phyloP scores from a whole-genome alignment of 2,113 vertebrate genomes.

The Prinia subflava region DNA sequence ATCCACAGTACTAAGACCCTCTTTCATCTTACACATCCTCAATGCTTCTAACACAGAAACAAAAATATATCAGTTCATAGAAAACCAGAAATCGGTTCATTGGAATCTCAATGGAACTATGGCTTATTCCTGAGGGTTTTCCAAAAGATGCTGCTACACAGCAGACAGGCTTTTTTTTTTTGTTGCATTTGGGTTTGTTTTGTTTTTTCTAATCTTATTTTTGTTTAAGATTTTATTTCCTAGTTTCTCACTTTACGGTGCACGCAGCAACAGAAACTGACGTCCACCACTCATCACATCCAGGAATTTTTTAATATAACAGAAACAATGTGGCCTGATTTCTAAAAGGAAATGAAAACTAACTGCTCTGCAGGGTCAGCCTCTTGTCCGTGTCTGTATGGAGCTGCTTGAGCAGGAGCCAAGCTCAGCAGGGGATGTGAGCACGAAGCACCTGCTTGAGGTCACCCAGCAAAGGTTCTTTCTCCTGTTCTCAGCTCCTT shows the following conservation, averaged over 20 bases:
- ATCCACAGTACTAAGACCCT: not conserved
- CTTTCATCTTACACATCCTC: not conserved
- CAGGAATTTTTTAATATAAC: not conserved
- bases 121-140: not conserved
- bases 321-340: not conserved
- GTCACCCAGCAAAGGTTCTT: not conserved
- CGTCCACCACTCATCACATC: not conserved
- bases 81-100: not conserved
- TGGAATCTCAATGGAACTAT: not conserved
- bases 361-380: not conserved
- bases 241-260: not conserved
- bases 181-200: not conserved
- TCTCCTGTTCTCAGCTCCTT: not conserved
- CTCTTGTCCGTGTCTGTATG: not conserved
- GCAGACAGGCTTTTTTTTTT: not conserved
- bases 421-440: not conserved
- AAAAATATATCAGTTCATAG: not conserved
- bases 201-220: not conserved
- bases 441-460: not conserved
- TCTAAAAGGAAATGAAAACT: slow-evolving; percentile 31
- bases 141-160: not conserved
- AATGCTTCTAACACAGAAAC: not conserved
- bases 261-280: not conserved
- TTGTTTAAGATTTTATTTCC: not conserved
- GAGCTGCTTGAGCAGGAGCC: not conserved